Base-by-base conservation (phyloP, 2,888 invertebrate species). In the Rotaria sp. region DNA sequence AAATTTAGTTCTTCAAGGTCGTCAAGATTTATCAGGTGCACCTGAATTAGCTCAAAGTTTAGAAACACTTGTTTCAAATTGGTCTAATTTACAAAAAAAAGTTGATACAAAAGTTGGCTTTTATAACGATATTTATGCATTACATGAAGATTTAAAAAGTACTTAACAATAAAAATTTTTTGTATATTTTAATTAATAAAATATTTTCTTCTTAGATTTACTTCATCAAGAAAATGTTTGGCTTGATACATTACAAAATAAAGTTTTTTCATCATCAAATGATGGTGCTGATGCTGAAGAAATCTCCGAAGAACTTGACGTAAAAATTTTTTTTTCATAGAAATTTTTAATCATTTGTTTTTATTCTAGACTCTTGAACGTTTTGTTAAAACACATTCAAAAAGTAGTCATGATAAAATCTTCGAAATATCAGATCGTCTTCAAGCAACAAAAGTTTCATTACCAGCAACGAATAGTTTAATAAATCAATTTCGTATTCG, bases 241-340 rank as follows among this genome's bases (percentile, higher is more conserved):
- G 93, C 92, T 95, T 89, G 94, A 95, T 90, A 94, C 94, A 88
- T 92, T 96, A 89, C 94, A 94, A 90, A 94, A 94, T 87, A 94
- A 94, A 88, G 92, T 96, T 88, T 80, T 80, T 15, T 93, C 93
- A 87, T 93, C 93, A 88, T 93, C 94, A 4, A 93, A 94, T 89
- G 90, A 91, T 35, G 94, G 94, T 87, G 95, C 94, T 55, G 96
- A 96, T 92, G 95, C 96, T 3, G 96, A 96, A 92, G 96, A 96
- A 92, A 94, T 96, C 88, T 95, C 95, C 57, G 96, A 96, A 90
- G 95, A 95, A 90, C 93, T 96, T 80, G 95, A 95, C 91, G 95
- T 95, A 90, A 93, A 93, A 55, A 85, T 57, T 24, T 85, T 24
- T 13, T 85, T 84, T 35, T 85, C 1, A 1, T 38, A 1, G 8